Conservation (phyloP, 2,888 invertebrate genomes). For the Epistrophe grossulariae region DNA sequence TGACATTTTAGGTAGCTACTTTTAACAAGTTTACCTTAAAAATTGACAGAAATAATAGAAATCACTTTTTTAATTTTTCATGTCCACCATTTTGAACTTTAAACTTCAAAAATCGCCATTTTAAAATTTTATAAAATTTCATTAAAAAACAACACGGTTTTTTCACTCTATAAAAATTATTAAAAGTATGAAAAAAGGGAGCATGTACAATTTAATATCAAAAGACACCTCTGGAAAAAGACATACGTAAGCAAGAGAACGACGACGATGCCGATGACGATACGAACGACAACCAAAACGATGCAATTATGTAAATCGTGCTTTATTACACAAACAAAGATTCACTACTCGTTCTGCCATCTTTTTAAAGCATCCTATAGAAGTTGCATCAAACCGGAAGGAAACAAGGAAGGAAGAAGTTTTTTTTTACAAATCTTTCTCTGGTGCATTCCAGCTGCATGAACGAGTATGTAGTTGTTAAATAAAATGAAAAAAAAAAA, state of each 20-base stretch:
- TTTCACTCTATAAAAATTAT: too few relatives aligned
- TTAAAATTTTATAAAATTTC: too few relatives aligned
- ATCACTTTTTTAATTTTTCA: too few relatives aligned
- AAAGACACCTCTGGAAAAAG: not conserved
- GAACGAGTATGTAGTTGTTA: slow-evolving; percentile 17
- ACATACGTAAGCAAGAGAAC: not conserved
- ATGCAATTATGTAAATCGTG: slow-evolving; percentile 65
- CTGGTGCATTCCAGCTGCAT: not conserved
- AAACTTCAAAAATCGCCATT: too few relatives aligned
- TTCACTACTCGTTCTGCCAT: slow-evolving; percentile 12
- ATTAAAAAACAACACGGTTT: too few relatives aligned
- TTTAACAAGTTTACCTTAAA: too few relatives aligned
- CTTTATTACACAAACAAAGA: slow-evolving; percentile 48
- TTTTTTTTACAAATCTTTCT: slow-evolving; percentile 1
- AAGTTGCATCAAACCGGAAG: slow-evolving; percentile 25
- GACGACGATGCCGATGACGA: not conserved
- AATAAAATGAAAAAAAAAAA: not conserved
- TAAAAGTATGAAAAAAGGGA: too few relatives aligned
- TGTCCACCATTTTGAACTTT: too few relatives aligned
- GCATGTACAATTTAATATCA: too few relatives aligned
- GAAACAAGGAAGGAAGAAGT: slow-evolving; percentile 3
- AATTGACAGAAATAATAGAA: too few relatives aligned
- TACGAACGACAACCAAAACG: not conserved
- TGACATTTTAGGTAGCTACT: too few relatives aligned
- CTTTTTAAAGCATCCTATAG: slow-evolving; percentile 29